Base-by-base conservation (phyloP, 2,113 vertebrate genomes). In the Pelecanus crispus region DNA sequence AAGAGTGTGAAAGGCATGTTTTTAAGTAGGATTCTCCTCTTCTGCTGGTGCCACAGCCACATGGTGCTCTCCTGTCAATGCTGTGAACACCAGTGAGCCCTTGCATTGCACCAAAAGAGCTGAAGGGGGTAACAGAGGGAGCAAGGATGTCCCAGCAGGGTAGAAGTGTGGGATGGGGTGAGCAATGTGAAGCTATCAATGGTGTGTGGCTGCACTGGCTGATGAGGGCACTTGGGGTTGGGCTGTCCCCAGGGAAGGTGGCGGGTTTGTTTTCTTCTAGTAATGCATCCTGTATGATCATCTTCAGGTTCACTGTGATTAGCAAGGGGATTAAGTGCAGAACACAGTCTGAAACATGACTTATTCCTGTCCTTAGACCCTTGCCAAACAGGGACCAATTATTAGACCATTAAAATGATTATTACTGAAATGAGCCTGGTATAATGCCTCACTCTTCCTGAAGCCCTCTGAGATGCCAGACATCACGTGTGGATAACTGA, bases 71-170 rank as follows among this genome's bases (percentile, higher is more conserved):
- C 53, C 31, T 81, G 53, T 20, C 70, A 81, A n/a, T 0, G 2
- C 26, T 11, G 13, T 52, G 34, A 59, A 18, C 0, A 0, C 55
- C 4, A 3, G 31, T 0, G 0, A 67, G 47, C 47, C 36, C 28
- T 71, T 38, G 32, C 24, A 2, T 85, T 50, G 56, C n/a, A 25
- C 29, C 3, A 0, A 7, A 80, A 67, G 38, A 88, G 61, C 22
- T 67, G 16, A 29, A 61, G 26, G 3, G 36, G 47, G 7, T 93
- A 50, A 38, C 50, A 67, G 59, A 90, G 67, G 50, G n/a, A 73
- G 14, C 8, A 5, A 87, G 65, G 26, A 17, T 45, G 32, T 78
- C 47, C 73, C 66, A 63, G 44, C 45, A 77, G 26, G 49, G 16
- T 67, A 65, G 88, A 67, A 71, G 26, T 11, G 13, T 56, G 50